Conservation (phyloP, 2,888 invertebrate species). For the Sabellastarte sp. region DNA sequence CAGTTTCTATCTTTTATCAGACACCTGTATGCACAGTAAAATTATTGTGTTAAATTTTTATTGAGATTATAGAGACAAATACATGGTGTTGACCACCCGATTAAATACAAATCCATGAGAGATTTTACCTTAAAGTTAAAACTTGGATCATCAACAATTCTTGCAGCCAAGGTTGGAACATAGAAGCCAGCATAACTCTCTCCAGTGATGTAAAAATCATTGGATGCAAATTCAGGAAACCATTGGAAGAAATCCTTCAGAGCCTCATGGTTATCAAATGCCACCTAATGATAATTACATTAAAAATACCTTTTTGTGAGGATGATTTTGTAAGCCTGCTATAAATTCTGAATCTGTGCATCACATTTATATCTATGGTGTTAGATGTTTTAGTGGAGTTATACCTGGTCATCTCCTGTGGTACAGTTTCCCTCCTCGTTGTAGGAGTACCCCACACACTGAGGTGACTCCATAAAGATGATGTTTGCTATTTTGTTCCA, state of each 20-base stretch:
- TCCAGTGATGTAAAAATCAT: constrained; percentile 20
- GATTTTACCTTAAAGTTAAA: constrained; percentile 23
- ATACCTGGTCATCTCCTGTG: constrained; percentile 4
- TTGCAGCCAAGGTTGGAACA: constrained; percentile 19
- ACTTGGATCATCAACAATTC: constrained; percentile 14
- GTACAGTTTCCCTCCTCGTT: constrained; percentile 5
- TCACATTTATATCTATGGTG: not conserved
- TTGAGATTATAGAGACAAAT: too few relatives aligned
- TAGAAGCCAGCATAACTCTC: constrained; percentile 26
- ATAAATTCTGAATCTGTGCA: too few relatives aligned
- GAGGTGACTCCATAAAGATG: constrained; percentile 26
- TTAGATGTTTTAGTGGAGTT: not conserved
- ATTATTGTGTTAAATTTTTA: too few relatives aligned
- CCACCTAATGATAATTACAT: constrained; percentile 17
- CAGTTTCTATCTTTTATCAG: too few relatives aligned
- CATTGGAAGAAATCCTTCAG: constrained; percentile 19
- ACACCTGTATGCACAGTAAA: too few relatives aligned
- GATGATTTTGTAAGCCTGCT: too few relatives aligned
- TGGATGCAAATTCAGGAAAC: constrained; percentile 15
- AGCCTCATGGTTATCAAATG: constrained; percentile 18
- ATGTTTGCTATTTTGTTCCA: constrained; percentile 29
- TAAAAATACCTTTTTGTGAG: too few relatives aligned
- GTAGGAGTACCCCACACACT: constrained; percentile 26
- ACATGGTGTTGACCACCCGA: too few relatives aligned
- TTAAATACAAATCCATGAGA: too few relatives aligned